Percentiles rank a stretch among this genome's conserved stretches.
Evolutionary conservation across 2,113 vertebrate species (phyloP).

Genomic region (Zosterops pallidus): DNA sequence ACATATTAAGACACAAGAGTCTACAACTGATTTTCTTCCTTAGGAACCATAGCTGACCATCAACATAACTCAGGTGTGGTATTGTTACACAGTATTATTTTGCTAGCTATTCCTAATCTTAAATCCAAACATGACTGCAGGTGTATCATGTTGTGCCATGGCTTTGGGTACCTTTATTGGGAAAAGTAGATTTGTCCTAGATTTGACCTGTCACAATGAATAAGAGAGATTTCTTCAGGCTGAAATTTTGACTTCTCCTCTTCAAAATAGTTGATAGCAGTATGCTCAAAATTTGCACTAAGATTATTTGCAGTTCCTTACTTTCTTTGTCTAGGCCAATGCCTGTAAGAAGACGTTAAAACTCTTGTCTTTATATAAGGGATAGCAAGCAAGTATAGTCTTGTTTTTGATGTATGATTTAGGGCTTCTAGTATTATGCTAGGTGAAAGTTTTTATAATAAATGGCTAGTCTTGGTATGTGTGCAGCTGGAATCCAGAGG

Average conservation of each 20-base stretch:
- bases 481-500: background rate
- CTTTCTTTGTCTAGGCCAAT: background rate
- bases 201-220: background rate
- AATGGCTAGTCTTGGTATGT: background rate
- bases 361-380: background rate
- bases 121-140: background rate
- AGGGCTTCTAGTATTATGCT: background rate
- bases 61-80: background rate
- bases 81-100: background rate
- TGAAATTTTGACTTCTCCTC: background rate
- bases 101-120: background rate
- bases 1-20: background rate
- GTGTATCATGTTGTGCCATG: background rate
- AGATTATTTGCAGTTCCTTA: background rate
- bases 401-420: background rate
- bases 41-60: background rate
- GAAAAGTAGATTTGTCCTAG: background rate
- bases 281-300: background rate
- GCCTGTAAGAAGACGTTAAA: background rate
- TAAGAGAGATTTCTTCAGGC: background rate
- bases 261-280: background rate
- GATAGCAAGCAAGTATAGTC: background rate
- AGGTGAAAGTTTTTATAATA: background rate
- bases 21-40: background rate
- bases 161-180: background rate